phyloP scores from a whole-genome alignment of 2,888 invertebrate species.

The Eubasilissa splendida region DNA sequence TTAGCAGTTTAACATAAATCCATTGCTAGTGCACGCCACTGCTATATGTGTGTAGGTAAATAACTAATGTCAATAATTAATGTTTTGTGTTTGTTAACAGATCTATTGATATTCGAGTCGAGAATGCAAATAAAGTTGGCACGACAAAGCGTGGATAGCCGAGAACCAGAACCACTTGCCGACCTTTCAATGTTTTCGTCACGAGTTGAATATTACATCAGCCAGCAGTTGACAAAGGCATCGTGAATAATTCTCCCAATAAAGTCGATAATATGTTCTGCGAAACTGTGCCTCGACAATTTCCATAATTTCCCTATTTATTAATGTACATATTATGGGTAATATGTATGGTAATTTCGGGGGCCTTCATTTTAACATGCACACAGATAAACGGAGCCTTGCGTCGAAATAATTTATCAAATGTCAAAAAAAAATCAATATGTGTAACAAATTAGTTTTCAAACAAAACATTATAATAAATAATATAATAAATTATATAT shows the following conservation, averaged over 20 bases:
- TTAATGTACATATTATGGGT: neutral
- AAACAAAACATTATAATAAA: too few relatives aligned
- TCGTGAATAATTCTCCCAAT: conserved; percentile 24
- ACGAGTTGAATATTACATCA: conserved; percentile 19
- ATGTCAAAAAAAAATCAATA: neutral
- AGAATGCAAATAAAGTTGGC: conserved; percentile 31
- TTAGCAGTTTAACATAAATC: too few relatives aligned
- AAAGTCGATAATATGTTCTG: neutral
- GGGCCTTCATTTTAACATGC: conserved; percentile 6
- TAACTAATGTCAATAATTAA: neutral
- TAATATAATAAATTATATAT: too few relatives aligned
- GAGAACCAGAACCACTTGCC: neutral
- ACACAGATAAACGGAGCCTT: conserved; percentile 6
- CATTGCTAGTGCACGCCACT: too few relatives aligned
- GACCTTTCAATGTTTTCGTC: neutral
- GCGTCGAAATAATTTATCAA: neutral
- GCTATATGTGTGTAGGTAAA: too few relatives aligned
- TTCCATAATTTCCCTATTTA: conserved; percentile 9
- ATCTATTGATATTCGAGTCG: conserved; percentile 22
- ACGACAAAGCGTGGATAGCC: neutral
- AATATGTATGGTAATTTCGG: conserved; percentile 9
- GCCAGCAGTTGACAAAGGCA: conserved; percentile 21
- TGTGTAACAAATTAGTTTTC: too few relatives aligned
- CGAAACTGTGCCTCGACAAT: conserved; percentile 3
- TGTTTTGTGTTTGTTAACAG: conserved; percentile 1